These are phyloP conservation scores for Diadema setosum DNA, from an alignment of 35 echinoderm and acorn worm genomes.

Conservation along the genomic window DNA sequence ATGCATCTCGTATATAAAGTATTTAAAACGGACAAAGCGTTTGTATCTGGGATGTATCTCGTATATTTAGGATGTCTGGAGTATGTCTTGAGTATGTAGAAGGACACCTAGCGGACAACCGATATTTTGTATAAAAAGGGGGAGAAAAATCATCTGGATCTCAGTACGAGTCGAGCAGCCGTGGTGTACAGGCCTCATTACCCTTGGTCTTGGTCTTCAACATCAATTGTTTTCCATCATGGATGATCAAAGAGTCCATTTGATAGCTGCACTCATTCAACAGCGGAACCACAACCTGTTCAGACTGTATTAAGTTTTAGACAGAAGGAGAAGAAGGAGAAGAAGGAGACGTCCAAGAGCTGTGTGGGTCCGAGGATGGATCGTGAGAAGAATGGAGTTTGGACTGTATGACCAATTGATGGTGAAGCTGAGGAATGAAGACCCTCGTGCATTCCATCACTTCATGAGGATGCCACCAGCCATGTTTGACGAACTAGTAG, in stretches of 20 bases:
- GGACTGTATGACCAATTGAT: slow-evolving; percentile 5
- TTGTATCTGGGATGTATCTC: neutral
- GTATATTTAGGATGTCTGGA: neutral
- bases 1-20: neutral
- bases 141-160: neutral
- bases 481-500: slow-evolving; percentile 34
- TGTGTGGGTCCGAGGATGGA: neutral
- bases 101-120: neutral
- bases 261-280: neutral
- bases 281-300: neutral
- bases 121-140: neutral
- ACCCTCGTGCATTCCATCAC: slow-evolving; percentile 12
- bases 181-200: neutral
- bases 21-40: neutral
- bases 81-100: neutral
- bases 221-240: neutral
- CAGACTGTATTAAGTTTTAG: neutral
- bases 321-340: neutral
- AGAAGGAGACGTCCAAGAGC: neutral
- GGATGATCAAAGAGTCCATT: neutral
- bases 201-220: neutral
- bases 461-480: slow-evolving; percentile 51
- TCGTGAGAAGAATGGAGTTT: neutral
- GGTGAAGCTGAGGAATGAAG: slow-evolving; percentile 20
- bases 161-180: neutral